Conservation (phyloP, 2,797 vertebrate species). For the Coreius guichenoti region DNA sequence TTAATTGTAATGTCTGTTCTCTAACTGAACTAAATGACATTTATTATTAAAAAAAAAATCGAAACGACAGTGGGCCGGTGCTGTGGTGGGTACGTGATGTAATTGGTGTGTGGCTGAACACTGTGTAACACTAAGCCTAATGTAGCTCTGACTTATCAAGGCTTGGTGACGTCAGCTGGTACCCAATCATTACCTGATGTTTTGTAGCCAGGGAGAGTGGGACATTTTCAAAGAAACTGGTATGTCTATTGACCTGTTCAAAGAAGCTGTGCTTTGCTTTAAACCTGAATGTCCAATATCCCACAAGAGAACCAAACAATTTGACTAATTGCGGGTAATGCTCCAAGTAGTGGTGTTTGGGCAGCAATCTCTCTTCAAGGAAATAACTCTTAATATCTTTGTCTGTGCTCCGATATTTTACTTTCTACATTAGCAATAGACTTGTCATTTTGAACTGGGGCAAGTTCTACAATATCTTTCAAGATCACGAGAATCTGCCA, state of each 20-base stretch:
- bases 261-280: slow-evolving; percentile 55
- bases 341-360: slow-evolving; percentile 2
- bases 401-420: background rate
- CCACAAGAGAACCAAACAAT: background rate
- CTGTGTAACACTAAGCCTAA: too few species aligned
- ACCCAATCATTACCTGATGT: slow-evolving; percentile 55
- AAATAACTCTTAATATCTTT: background rate
- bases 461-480: slow-evolving; percentile 1
- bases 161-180: slow-evolving; percentile 10
- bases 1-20: too few species aligned
- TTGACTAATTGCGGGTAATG: background rate
- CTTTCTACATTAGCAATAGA: background rate
- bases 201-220: slow-evolving; percentile 43
- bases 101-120: too few species aligned
- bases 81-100: too few species aligned
- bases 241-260: slow-evolving; percentile 29
- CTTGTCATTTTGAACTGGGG: background rate
- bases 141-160: background rate
- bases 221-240: slow-evolving; percentile 48
- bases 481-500: background rate
- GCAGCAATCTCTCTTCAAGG: background rate
- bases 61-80: too few species aligned
- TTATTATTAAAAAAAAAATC: too few species aligned
- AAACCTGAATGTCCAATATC: slow-evolving; percentile 49
- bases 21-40: too few species aligned